Evolutionary conservation across 2,797 vertebrate genomes (phyloP), one percentile per base, ranked within the genome.

Genomic region (Enteromius viviparus): DNA sequence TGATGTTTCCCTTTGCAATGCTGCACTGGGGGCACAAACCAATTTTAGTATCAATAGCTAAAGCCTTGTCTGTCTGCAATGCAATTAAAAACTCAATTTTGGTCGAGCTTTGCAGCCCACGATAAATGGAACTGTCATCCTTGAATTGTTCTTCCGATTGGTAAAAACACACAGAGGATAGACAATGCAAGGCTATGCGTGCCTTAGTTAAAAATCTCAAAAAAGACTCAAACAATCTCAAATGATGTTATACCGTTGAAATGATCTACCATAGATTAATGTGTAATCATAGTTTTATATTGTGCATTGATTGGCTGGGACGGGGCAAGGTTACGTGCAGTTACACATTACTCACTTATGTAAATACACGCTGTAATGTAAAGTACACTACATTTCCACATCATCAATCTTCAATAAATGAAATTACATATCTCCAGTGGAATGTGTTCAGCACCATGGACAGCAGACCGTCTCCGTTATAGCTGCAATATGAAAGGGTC

Each of bases 61-160:
- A 89, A 90, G 88, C 84, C 86, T 89, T 83, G 87, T 81, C 85
- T 84, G 88, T 91, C 92, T 91, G 86, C 87, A 90, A 91, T 87
- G 91, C 91, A 93, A 93, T 93, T 94, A 92, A 93, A 93, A 94
- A 92, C 89, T 92, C 83, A 83, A 93, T 92, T 93, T 94, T 91
- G 88, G 89, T 91, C 92, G 89, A 87, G 87, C 89, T 92, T 93
- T 91, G 89, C 89, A 75, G 86, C 88, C 89, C 87, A 89, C 88
- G 91, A 93, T 93, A 88, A 93, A 93, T 91, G 87, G 88, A 84
- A 83, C 88, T 86, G 87, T 92, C 91, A 94, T 92, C 91, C 90
- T 88, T 88, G 90, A 90, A 92, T 90, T 93, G 91, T 92, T 92
- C 89, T 90, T 83, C 78, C 89, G 85, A 89, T 76, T 85, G 88